phyloP scores from a whole-genome alignment of 1,140 invertebrate species.

The Ceratosolen fusciceps region DNA sequence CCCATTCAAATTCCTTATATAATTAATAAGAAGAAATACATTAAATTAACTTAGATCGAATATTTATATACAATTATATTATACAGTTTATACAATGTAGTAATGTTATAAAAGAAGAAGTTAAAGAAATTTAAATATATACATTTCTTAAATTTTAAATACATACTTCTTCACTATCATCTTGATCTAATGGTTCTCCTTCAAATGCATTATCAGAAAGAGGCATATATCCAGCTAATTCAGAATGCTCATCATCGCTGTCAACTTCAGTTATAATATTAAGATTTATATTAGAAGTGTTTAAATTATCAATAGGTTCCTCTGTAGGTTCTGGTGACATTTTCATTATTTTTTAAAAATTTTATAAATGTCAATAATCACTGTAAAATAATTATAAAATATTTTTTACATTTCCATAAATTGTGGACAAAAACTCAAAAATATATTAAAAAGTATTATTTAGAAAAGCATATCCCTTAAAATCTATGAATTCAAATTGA shows the following conservation, averaged over 20 bases:
- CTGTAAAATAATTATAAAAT: no score
- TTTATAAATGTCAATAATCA: background rate
- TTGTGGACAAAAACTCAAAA: no score
- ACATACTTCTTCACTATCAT: conserved; percentile 57
- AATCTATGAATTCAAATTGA: no score
- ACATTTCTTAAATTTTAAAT: background rate
- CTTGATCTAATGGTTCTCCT: conserved; percentile 57
- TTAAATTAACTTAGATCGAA: conserved; percentile 8
- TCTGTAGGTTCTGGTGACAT: conserved; percentile 69
- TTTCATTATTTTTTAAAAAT: conserved; percentile 4
- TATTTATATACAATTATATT: conserved; percentile 4
- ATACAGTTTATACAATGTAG: background rate
- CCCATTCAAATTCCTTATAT: conserved; percentile 64
- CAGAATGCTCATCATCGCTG: conserved; percentile 65
- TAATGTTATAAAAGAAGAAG: background rate
- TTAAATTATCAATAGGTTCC: conserved; percentile 62
- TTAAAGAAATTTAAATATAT: background rate
- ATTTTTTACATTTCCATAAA: no score
- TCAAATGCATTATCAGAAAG: conserved; percentile 63
- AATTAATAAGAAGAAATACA: conserved; percentile 21
- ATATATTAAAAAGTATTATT: no score
- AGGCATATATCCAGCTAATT: conserved; percentile 61
- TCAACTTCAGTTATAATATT: conserved; percentile 57
- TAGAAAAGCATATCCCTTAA: no score
- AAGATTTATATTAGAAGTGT: conserved; percentile 54